Base-by-base conservation (phyloP, 2,113 vertebrate species). In the Varanus komodoensis region DNA sequence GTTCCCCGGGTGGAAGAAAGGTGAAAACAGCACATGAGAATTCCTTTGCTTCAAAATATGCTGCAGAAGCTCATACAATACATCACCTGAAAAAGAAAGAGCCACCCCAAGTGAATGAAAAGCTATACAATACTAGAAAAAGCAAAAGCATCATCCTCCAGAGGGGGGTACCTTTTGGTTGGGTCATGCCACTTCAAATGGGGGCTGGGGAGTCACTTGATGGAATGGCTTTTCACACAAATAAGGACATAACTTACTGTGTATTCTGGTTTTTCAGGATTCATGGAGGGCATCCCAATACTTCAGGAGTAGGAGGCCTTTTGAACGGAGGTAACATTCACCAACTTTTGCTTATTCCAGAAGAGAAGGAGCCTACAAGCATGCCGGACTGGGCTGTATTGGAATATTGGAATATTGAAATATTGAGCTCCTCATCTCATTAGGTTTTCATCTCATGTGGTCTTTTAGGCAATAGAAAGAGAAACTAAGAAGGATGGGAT, bases 1-100 rank as follows among this genome's bases (percentile, higher is more conserved):
- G 95, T 98, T 99, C 86, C 98, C 98, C 1, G 98, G 97, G 89
- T 98, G 99, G 94, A 98, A 99, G 78, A 97, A 97, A 0, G 98
- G 98, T n/a, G 98, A 97, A 93, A 98, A 98, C 50, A 97, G 95
- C 90, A 98, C 97, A 21, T 96, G 98, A 64, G 98, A 95, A 96
- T 99, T 99, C 94, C 99, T 98, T 96, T 99, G 98, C 97, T 99
- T 99, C 97, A 99, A 96, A 94, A 98, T 99, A 95, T 99, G 98
- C 97, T 99, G 99, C 93, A 99, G 98, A 93, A 99, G 98, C 97
- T 99, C 99, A 82, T 99, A 99, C 80, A 99, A 97, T 93, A 99
- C 99, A 74, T 99, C 99, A 87, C 99, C 99, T 99, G 97, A 54
- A 95, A 95, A 89, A 92, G 19, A 95, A 89, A 91, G 9, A 93